Base-by-base conservation (phyloP, 1,140 invertebrate genomes). In the Drosophila arizonae region DNA sequence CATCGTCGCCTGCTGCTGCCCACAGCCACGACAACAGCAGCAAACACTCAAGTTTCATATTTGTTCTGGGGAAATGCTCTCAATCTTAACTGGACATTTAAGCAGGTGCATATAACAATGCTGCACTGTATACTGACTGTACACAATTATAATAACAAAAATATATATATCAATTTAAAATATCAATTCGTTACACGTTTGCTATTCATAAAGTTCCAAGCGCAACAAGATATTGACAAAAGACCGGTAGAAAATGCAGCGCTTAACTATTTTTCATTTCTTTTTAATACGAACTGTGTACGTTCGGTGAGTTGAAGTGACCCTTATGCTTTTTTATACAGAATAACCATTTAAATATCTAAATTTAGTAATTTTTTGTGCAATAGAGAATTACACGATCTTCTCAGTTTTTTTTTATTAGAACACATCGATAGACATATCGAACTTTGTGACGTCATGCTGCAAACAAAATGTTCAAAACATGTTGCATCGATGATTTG, bases 171-270 rank as follows among this genome's bases (percentile, higher is more conserved):
- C 28, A 48, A 21, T 61, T 6, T 46, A 54, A n/a, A 28, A 63
- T 30, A 58, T 64, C 39, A 71, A 75, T 76, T 66, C n/a, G 62
- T 67, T 56, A 56, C 68, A 63, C 68, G 68, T 50, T 66, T 39
- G 26, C 60, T 26, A 13, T 64, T 4, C 46, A 46, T 58, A 24
- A 43, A 74, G 33, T 52, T 58, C 24, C 0, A 24, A 48, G 33
- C 62, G 71, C 66, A 74, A 56, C 43, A 45, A 28, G 26, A 28
- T 33, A 43, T 55, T 21, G 41, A 65, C 46, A 33, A 62, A 69
- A 73, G 66, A 30, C 67, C 72, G 68, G 67, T 65, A 71, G 68
- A 65, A 71, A 75, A 55, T 71, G 30, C 55, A 70, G 33, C 36
- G 55, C 46, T 58, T 36, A 72, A 21, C 28, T 68, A 56, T 9